Evolutionary conservation across 2,888 invertebrate genomes (phyloP).

Genomic region (Anthrax anthrax): DNA sequence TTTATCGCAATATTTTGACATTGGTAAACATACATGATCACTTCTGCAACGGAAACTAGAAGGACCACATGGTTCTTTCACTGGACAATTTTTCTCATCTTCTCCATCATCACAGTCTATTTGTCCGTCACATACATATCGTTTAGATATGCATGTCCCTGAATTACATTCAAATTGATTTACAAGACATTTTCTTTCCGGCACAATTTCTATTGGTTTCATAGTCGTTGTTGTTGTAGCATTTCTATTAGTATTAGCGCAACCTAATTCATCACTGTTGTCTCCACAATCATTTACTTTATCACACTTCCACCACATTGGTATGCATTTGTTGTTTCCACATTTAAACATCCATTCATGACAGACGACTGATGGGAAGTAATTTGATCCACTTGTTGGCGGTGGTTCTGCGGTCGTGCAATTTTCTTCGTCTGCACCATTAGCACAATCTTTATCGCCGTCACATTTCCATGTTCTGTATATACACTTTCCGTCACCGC

Average conservation of each 20-base stretch:
- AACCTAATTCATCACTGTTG: conserved; percentile 56
- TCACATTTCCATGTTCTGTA: conserved; percentile 46
- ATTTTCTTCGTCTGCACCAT: conserved; percentile 55
- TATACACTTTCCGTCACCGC: conserved; percentile 43
- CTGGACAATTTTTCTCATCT: conserved; percentile 43
- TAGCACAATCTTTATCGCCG: conserved; percentile 55
- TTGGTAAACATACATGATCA: conserved; percentile 48
- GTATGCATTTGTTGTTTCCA: conserved; percentile 52
- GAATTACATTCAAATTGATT: conserved; percentile 17
- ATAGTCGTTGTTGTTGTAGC: conserved; percentile 11
- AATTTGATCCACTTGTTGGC: conserved; percentile 13
- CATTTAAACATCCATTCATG: conserved; percentile 70
- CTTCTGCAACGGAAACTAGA: conserved; percentile 42
- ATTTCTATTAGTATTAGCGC: conserved; percentile 21
- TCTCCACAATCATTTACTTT: conserved; percentile 62
- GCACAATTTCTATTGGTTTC: conserved; percentile 19
- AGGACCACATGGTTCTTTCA: conserved; percentile 25
- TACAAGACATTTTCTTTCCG: conserved; percentile 28
- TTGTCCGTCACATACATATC: conserved; percentile 39
- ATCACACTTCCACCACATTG: conserved; percentile 72
- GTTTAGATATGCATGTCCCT: conserved; percentile 45
- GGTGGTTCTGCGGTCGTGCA: conserved; percentile 38
- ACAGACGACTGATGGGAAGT: conserved; percentile 37
- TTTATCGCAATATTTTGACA: conserved; percentile 37
- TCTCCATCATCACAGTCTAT: conserved; percentile 45